These are phyloP conservation scores for Polietes domitor DNA, from an alignment of 2,888 invertebrate genomes.

Conservation along the genomic window DNA sequence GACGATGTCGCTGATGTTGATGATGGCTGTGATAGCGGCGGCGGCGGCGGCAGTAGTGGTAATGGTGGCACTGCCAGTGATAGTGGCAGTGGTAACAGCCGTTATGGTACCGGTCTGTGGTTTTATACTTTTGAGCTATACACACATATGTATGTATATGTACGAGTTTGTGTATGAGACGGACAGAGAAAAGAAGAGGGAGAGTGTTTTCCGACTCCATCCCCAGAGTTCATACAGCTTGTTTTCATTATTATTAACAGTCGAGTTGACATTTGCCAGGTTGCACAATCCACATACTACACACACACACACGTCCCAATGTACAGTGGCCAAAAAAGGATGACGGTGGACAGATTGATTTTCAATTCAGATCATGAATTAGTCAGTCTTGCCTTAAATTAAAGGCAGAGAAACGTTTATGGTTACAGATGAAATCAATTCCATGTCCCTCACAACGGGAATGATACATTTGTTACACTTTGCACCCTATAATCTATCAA, in stretches of 20 bases:
- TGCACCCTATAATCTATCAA: too few relatives aligned
- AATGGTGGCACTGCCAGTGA: not conserved
- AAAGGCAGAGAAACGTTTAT: too few relatives aligned
- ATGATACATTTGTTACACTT: too few relatives aligned
- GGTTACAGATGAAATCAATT: too few relatives aligned
- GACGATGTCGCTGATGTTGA: conserved; percentile 24
- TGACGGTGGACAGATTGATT: not conserved
- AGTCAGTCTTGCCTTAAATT: too few relatives aligned
- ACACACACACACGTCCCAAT: not conserved
- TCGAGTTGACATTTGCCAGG: conserved; percentile 44
- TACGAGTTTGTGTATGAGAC: not conserved
- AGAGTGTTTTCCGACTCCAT: conserved; percentile 11
- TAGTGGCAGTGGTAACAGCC: conserved; percentile 5
- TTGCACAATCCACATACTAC: not conserved
- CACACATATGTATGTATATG: conserved; percentile 5
- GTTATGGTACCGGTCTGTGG: conserved; percentile 21
- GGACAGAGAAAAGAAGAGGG: too few relatives aligned
- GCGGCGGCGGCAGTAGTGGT: conserved; percentile 1
- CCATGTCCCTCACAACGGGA: too few relatives aligned
- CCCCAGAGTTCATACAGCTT: conserved; percentile 27
- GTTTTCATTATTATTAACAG: conserved; percentile 46
- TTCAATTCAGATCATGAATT: not conserved
- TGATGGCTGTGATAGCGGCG: conserved; percentile 12
- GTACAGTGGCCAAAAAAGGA: not conserved
- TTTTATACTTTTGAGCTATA: conserved; percentile 31